Evolutionary conservation across 2,797 vertebrate species (phyloP).

Genomic region (Austrolebias charrua): DNA sequence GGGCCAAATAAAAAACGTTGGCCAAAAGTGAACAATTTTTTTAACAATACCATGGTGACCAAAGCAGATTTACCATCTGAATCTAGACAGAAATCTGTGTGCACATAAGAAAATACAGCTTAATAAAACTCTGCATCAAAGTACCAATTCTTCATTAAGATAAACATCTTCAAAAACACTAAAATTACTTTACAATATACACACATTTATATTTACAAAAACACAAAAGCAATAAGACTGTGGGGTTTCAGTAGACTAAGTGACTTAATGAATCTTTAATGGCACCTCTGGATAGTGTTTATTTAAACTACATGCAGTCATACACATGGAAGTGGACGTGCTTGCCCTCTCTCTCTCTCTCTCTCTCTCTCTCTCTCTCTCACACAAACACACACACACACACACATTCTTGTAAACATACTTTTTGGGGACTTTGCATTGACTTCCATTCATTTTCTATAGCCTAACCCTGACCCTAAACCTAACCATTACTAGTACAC

Average conservation of each 20-base stretch:
- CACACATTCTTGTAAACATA: too few relatives aligned
- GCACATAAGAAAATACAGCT: conserved; percentile 60
- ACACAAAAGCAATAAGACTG: conserved; percentile 53
- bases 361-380: not conserved
- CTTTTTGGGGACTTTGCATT: too few relatives aligned
- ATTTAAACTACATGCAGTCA: conserved; percentile 44
- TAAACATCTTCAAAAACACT: conserved; percentile 56
- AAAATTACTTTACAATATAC: conserved; percentile 60
- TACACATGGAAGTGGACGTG: conserved; percentile 13
- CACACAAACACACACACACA: too few relatives aligned
- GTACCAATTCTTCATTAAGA: conserved; percentile 71
- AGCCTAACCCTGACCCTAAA: too few relatives aligned
- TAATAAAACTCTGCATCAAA: conserved; percentile 48
- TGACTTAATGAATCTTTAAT: conserved; percentile 55
- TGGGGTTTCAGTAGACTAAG: conserved; percentile 48
- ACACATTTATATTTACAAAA: conserved; percentile 65
- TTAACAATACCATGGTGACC: conserved; percentile 48
- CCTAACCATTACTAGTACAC: too few relatives aligned
- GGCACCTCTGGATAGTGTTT: conserved; percentile 68
- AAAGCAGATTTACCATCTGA: conserved; percentile 44
- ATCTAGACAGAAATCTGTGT: conserved; percentile 46
- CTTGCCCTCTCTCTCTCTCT: conserved; percentile 4
- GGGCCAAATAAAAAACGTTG: conserved; percentile 19
- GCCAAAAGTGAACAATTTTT: conserved; percentile 19
- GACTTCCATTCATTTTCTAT: too few relatives aligned